A percentile compares a stretch with the other conserved stretches of the same genome.
phyloP scores from a whole-genome alignment of 2,888 invertebrate genomes.

The Bruchidius siliquastri region DNA sequence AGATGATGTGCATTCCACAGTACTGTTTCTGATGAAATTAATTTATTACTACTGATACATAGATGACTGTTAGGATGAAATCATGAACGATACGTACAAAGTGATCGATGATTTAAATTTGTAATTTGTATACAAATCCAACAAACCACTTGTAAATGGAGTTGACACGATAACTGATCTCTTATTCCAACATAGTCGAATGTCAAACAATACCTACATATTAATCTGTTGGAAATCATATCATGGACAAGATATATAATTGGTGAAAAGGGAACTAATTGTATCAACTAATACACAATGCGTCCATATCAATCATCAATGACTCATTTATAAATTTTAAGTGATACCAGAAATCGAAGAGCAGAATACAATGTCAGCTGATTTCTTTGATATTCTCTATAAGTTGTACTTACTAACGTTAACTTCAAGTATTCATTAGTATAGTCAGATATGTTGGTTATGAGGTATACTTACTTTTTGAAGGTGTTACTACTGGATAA shows the following conservation, averaged over 20 bases:
- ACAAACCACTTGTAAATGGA: neutral
- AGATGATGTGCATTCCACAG: neutral
- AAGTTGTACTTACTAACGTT: neutral
- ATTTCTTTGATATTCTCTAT: conserved; percentile 15
- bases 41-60: neutral
- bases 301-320: conserved; percentile 9
- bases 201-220: too few species aligned
- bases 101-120: neutral
- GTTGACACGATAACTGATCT: neutral
- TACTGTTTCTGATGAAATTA: neutral
- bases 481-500: conserved; percentile 9
- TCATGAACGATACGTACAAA: neutral
- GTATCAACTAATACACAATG: conserved; percentile 9
- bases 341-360: conserved; percentile 1
- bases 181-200: neutral
- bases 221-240: neutral
- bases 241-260: neutral
- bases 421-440: neutral
- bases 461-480: conserved; percentile 14
- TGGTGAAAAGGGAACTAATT: conserved; percentile 17
- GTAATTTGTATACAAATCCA: neutral
- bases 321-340: conserved; percentile 2
- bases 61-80: neutral
- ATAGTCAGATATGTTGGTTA: neutral
- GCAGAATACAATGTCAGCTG: conserved; percentile 24